Evolutionary conservation across 2,113 vertebrate genomes (phyloP).

Genomic region (Sporophila hypoxantha): DNA sequence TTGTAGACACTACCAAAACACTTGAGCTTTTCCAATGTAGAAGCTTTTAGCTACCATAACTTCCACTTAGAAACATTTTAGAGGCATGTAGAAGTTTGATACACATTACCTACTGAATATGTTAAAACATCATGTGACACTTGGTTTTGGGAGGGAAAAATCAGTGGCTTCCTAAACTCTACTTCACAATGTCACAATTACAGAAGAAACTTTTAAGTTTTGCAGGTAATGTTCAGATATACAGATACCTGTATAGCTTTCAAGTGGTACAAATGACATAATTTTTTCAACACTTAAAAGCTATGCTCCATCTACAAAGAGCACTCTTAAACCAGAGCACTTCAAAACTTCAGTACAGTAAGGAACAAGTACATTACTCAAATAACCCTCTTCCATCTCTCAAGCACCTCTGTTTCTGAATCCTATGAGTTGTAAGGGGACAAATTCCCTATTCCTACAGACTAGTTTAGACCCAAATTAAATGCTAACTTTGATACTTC

Average conservation of each 20-base stretch:
- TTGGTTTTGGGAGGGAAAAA: background rate
- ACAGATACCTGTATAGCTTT: background rate
- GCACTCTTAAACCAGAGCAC: background rate
- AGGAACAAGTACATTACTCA: background rate
- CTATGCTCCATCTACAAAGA: background rate
- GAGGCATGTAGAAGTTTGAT: background rate
- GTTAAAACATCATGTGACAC: background rate
- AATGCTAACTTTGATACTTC: background rate
- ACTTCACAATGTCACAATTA: background rate
- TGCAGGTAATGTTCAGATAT: background rate
- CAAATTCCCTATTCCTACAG: background rate
- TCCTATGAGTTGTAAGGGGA: fast-evolving
- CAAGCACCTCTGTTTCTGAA: background rate
- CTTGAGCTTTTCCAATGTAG: background rate
- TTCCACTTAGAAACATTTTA: background rate
- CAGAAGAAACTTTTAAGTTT: background rate
- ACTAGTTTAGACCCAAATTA: background rate
- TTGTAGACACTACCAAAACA: background rate
- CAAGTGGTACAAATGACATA: background rate
- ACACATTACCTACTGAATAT: background rate
- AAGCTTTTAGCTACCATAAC: background rate
- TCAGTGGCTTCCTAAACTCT: background rate
- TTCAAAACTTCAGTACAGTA: background rate
- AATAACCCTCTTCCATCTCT: background rate
- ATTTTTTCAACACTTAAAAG: background rate